These are phyloP conservation scores for Benthosema pterotum DNA, from an alignment of 2,797 vertebrate species.

Conservation along the genomic window DNA sequence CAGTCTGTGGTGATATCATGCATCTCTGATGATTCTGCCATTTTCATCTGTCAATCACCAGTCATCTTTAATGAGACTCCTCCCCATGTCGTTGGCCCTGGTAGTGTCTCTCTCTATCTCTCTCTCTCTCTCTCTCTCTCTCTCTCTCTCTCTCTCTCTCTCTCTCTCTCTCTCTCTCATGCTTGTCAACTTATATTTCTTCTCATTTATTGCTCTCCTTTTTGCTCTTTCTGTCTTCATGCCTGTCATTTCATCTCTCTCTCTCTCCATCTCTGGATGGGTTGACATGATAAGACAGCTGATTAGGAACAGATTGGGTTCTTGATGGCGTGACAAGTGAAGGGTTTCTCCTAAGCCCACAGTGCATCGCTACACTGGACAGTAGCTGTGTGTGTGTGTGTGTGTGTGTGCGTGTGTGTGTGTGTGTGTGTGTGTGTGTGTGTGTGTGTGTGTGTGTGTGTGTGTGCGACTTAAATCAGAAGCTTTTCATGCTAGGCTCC, in stretches of 20 bases:
- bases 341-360: too few relatives aligned
- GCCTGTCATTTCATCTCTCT: too few relatives aligned
- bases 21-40: neutral
- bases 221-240: too few relatives aligned
- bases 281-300: constrained; percentile 3
- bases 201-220: too few relatives aligned
- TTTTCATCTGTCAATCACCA: constrained; percentile 13
- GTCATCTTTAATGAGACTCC: constrained; percentile 24
- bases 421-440: constrained; percentile 8
- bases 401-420: constrained; percentile 5
- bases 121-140: constrained; percentile 19
- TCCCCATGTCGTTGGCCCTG: constrained; percentile 1
- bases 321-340: constrained; percentile 4
- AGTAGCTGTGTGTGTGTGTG: neutral
- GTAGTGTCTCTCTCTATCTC: constrained; percentile 8
- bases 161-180: too few relatives aligned
- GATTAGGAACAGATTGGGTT: constrained; percentile 16
- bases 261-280: neutral
- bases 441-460: neutral
- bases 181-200: too few relatives aligned
- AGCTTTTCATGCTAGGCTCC: too few relatives aligned
- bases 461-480: neutral
- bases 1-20: neutral
- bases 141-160: constrained; percentile 1
- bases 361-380: neutral